These are phyloP conservation scores for Synergus itoensis DNA, from an alignment of 2,888 invertebrate species.

Conservation along the genomic window DNA sequence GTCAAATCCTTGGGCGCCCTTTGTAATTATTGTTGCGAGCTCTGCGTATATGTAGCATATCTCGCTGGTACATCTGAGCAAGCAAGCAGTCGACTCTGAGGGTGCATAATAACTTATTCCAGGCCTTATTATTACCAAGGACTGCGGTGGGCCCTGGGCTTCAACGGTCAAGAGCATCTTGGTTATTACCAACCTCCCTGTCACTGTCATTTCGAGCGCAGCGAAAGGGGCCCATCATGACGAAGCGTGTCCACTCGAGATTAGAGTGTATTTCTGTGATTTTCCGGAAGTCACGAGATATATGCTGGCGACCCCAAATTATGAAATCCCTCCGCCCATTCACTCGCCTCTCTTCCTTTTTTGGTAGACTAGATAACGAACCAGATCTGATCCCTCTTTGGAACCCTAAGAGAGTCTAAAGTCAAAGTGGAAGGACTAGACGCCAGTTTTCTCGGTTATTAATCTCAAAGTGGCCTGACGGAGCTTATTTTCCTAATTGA, in stretches of 20 bases:
- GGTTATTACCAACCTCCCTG: slow-evolving; percentile 48
- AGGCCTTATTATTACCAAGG: slow-evolving; percentile 70
- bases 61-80: slow-evolving; percentile 55
- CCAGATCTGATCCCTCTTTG: slow-evolving; percentile 5
- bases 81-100: slow-evolving; percentile 60
- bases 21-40: slow-evolving; percentile 62
- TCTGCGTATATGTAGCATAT: slow-evolving; percentile 51
- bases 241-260: slow-evolving; percentile 46
- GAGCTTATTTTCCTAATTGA: background rate
- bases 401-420: background rate
- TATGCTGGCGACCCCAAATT: slow-evolving; percentile 21
- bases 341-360: slow-evolving; percentile 12
- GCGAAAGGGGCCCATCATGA: slow-evolving; percentile 48
- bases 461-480: background rate
- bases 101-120: slow-evolving; percentile 71
- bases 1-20: slow-evolving; percentile 59
- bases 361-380: slow-evolving; percentile 33
- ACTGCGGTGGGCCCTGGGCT: slow-evolving; percentile 64
- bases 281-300: slow-evolving; percentile 38
- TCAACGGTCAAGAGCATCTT: slow-evolving; percentile 46
- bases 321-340: slow-evolving; percentile 30
- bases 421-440: background rate
- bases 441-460: slow-evolving; percentile 10
- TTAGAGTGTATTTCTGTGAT: slow-evolving; percentile 31
- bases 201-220: slow-evolving; percentile 55